Evolutionary conservation across 2,797 vertebrate species (phyloP).

Genomic region (Hippocampus kuda): DNA sequence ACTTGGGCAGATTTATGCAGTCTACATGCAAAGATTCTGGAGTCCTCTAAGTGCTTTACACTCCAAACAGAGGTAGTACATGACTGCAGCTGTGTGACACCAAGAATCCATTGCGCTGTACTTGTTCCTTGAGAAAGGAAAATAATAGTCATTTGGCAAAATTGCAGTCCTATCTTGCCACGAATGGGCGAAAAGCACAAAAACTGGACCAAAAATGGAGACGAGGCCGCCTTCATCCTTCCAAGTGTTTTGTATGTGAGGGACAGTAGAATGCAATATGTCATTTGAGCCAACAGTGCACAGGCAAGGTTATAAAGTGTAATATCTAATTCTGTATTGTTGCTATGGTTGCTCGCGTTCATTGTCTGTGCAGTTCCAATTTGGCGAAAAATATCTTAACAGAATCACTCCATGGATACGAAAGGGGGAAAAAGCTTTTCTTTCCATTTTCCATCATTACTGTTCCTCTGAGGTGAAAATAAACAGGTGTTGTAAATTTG

Average conservation of each 20-base stretch:
- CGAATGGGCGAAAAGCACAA: conserved; percentile 57
- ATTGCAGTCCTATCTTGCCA: conserved; percentile 66
- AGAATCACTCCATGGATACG: conserved; percentile 35
- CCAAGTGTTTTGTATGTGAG: conserved; percentile 58
- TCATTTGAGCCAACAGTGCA: conserved; percentile 64
- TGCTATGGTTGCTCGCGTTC: neutral
- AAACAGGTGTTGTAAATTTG: too few species aligned
- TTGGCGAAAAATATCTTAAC: too few species aligned
- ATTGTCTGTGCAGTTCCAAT: too few species aligned
- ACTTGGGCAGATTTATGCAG: conserved; percentile 26
- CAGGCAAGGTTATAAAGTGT: conserved; percentile 61
- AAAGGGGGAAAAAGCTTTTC: neutral
- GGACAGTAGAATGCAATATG: conserved; percentile 67
- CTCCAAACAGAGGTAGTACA: conserved; percentile 44
- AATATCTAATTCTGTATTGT: conserved; percentile 62
- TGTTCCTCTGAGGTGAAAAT: too few species aligned
- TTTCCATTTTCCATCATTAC: too few species aligned
- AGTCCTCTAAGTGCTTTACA: conserved; percentile 33
- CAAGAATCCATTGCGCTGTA: conserved; percentile 62
- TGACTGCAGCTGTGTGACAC: conserved; percentile 53
- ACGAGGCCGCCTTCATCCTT: conserved; percentile 48
- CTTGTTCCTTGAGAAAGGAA: conserved; percentile 66
- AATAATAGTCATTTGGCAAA: conserved; percentile 71
- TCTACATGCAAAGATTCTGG: conserved; percentile 31
- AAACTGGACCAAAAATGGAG: conserved; percentile 53